Conservation (phyloP, 1,140 invertebrate genomes). For the Muscidifurax raptorellus region DNA sequence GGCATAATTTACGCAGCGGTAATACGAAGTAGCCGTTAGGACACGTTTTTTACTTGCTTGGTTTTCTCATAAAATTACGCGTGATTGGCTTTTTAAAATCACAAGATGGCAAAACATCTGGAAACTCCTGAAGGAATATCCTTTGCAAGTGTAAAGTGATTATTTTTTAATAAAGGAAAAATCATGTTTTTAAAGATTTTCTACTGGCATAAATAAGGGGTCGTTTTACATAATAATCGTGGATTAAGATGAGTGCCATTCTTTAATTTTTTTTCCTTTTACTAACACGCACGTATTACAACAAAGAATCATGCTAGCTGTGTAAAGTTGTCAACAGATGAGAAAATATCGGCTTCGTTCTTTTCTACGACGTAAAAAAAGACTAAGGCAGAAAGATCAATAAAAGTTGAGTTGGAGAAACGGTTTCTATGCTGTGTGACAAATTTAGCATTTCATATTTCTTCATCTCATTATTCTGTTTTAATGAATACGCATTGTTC, state of each 20-base stretch:
- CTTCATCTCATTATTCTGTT: constrained; percentile 30
- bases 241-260: not conserved
- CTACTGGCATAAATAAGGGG: not conserved
- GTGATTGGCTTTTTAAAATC: not conserved
- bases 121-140: not conserved
- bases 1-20: not conserved
- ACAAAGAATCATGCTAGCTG: not conserved
- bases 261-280: not conserved
- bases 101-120: not conserved
- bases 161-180: not conserved
- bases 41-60: not conserved
- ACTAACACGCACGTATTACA: too few relatives aligned
- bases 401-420: constrained; percentile 15
- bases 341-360: not conserved
- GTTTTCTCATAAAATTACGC: not conserved
- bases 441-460: constrained; percentile 39
- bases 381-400: constrained; percentile 15
- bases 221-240: not conserved
- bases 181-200: not conserved
- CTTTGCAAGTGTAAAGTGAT: not conserved
- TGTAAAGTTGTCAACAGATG: not conserved
- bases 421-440: not conserved
- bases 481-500: constrained; percentile 40
- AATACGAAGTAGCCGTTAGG: not conserved
- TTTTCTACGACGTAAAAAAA: not conserved